phyloP scores from a whole-genome alignment of 2,888 invertebrate genomes.

The Branchellion lobata region DNA sequence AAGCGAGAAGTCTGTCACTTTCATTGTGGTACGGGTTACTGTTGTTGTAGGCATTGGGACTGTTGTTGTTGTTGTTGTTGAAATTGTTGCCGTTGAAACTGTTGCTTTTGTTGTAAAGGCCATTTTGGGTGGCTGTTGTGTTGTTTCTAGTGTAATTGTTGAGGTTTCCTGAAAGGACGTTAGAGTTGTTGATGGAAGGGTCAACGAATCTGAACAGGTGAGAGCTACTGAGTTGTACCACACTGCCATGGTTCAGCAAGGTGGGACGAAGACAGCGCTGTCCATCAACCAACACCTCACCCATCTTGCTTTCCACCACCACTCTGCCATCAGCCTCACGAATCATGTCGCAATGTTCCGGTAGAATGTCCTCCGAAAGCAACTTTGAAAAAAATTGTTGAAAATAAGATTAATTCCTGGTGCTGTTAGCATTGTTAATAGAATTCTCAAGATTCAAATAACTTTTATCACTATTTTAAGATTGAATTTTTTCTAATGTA shows the following conservation, averaged over 20 bases:
- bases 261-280: constrained; percentile 88
- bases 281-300: constrained; percentile 87
- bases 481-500: too few relatives aligned
- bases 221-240: constrained; percentile 65
- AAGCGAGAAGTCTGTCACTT: too few relatives aligned
- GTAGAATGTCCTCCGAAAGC: constrained; percentile 81
- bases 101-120: constrained; percentile 5
- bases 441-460: too few relatives aligned
- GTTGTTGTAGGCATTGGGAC: not conserved
- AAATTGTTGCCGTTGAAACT: not conserved
- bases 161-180: constrained; percentile 10
- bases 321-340: constrained; percentile 85
- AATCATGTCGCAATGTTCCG: constrained; percentile 91
- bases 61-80: not conserved
- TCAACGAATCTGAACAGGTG: constrained; percentile 66
- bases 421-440: too few relatives aligned
- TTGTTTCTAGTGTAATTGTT: not conserved
- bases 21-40: not conserved
- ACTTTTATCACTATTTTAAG: too few relatives aligned
- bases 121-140: not conserved
- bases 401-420: too few relatives aligned
- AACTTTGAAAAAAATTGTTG: constrained; percentile 61
- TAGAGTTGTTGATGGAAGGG: constrained; percentile 59
- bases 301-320: constrained; percentile 89
- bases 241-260: constrained; percentile 71